Base-by-base conservation (phyloP, 1,140 invertebrate genomes). In the Papilio xuthus region DNA sequence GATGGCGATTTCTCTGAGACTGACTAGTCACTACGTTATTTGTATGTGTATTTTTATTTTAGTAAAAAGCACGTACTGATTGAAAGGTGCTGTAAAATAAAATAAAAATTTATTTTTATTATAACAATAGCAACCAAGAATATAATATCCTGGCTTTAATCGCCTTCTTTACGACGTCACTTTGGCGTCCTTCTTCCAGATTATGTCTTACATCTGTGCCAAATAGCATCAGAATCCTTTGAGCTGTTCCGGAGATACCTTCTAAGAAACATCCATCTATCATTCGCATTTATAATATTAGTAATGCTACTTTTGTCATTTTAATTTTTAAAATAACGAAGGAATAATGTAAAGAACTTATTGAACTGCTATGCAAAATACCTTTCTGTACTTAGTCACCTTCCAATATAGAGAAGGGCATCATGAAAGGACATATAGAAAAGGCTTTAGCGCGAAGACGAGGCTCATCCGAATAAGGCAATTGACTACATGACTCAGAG, bases 1-100 rank as follows among this genome's bases (percentile, higher is more conserved):
- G 77, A 56, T 60, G 80, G 67, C 78, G 78, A 74, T 80, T 83
- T 82, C 56, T 63, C 18, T 42, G 74, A 63, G 73, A 32, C 47
- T 10, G 72, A 28, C 50, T 13, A 37, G 32, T 28, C n/a, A 60
- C 44, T 32, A 63, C 42, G 7, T 32, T 41, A 37, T 76, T 76
- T 60, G 53, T 37, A 63, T 41, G 56, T 9, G 9, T 76, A 32
- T 76, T 76, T 41, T 76, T 75, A 53, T 63, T 76, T 56, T 6
- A 20, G 74, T 47, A 50, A 9, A 42, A 47, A 47, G 37, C 42
- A 73, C 71, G 71, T 47, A 73, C 69, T n/a, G 67, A 20, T 42
- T 70, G 18, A 71, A 37, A n/a, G n/a, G n/a, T n/a, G n/a, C n/a
- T n/a, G n/a, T n/a, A n/a, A n/a, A n/a, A n/a, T n/a, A n/a, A n/a